Conservation (phyloP, 2,113 vertebrate genomes). For the Cariama cristata region DNA sequence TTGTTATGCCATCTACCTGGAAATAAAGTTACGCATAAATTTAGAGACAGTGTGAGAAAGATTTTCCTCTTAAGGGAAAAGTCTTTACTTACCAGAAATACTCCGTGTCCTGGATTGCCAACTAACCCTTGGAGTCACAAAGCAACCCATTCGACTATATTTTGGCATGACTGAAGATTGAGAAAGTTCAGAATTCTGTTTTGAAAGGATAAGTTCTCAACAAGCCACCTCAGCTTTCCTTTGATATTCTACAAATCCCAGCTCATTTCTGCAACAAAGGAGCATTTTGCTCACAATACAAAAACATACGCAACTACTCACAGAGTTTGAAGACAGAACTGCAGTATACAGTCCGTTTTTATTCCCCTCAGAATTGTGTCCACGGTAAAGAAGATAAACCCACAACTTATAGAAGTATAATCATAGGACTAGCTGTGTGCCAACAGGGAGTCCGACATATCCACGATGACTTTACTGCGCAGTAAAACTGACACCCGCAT, state of each 20-base stretch:
- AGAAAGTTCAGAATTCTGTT: neutral
- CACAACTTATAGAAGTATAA: neutral
- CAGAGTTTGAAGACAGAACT: neutral
- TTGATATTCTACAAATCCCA: neutral
- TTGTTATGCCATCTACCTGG: neutral
- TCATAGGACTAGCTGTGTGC: neutral
- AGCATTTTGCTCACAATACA: neutral
- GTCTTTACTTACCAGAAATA: neutral
- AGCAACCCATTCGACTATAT: neutral
- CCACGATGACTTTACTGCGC: neutral
- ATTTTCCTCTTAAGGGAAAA: neutral
- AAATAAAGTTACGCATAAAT: neutral
- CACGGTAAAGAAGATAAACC: neutral
- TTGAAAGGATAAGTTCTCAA: neutral
- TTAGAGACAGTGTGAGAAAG: neutral
- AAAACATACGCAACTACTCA: neutral
- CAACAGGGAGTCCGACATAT: accelerated
- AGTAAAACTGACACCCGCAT: neutral
- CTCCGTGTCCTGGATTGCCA: neutral
- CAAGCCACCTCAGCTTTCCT: neutral
- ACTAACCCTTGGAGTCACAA: neutral
- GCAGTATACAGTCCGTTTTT: neutral
- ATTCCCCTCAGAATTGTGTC: neutral
- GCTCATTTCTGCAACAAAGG: neutral
- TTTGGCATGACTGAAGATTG: neutral